Base-by-base conservation (phyloP, 2,888 invertebrate genomes). In the Aleiodes leptofemur region DNA sequence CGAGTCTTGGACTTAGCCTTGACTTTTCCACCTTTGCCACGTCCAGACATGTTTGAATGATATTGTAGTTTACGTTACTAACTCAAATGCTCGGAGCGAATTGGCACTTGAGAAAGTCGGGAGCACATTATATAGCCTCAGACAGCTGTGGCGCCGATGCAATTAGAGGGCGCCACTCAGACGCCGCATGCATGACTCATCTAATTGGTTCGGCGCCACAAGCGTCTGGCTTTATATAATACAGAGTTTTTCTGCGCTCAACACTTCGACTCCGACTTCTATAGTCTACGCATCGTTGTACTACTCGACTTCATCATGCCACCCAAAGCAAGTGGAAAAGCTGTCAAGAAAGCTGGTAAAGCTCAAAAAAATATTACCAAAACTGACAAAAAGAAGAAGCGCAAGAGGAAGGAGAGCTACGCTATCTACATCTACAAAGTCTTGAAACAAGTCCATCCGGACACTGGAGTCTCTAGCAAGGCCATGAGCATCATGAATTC, bases 201-300 rank as follows among this genome's bases (percentile, higher is more conserved):
- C 29, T 57, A 29, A 57, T 57, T 57, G 57, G 57, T 31, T 57
- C 57, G 57, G 57, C 29, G 57, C 4, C 31, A n/a, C n/a, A 11
- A 31, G 5, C 31, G 57, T 29, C 57, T 31, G 9, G 4, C 31
- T 3, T 31, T 11, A 29, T 57, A 57, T 29, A 57, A 29, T 1
- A 4, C 1, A 1, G 1, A 7, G 23, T 3, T 31, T 95, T 71
- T 93, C 94, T 4, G 1, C 0, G 5, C 34, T 34, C 34, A 4
- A 6, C 34, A 34, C 34, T 34, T 34, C 34, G 34, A 34, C 6
- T 34, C 34, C 34, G 6, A 6, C 34, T 34, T 3, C 1, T 3
- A 6, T 0, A 91, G 91, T 34, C 94, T 94, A 82, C 93, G 94
- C 0, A 95, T 94, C 93, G 87, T 91, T 81, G 94, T 95, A 78